Conservation (phyloP, 1,140 invertebrate species). For the Augochlora pura region DNA sequence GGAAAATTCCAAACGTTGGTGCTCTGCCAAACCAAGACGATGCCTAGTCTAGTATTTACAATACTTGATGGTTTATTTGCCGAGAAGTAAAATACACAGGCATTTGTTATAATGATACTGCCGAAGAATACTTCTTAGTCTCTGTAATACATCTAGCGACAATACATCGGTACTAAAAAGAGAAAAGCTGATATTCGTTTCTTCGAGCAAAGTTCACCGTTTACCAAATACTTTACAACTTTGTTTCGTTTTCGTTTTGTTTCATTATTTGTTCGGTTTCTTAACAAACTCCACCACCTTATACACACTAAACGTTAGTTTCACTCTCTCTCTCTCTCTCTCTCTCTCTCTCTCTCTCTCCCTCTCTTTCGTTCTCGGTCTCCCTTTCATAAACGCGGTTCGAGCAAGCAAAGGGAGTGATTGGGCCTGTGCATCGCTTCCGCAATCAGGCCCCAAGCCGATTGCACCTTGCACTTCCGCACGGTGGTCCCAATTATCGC, state of each 20-base stretch:
- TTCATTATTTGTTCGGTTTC: neutral
- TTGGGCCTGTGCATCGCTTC: too few relatives aligned
- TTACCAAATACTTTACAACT: slow-evolving; percentile 56
- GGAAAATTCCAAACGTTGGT: too few relatives aligned
- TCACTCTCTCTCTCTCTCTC: slow-evolving; percentile 12
- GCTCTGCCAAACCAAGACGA: too few relatives aligned
- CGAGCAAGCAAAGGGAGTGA: too few relatives aligned
- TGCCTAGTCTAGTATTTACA: slow-evolving; percentile 32
- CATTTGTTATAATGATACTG: slow-evolving; percentile 65
- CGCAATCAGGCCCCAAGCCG: neutral
- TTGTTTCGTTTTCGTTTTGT: neutral
- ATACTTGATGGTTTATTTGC: slow-evolving; percentile 65
- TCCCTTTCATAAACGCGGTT: too few relatives aligned
- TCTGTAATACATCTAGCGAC: slow-evolving; percentile 64
- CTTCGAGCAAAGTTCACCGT: slow-evolving; percentile 24
- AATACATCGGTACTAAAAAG: slow-evolving; percentile 65
- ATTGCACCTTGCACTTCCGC: slow-evolving; percentile 59
- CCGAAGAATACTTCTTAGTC: slow-evolving; percentile 55
- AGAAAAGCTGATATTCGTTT: slow-evolving; percentile 59
- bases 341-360: neutral
- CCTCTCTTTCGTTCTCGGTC: too few relatives aligned
- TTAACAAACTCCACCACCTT: too few relatives aligned
- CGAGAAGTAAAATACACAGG: slow-evolving; percentile 68
- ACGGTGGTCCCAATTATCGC: slow-evolving; percentile 58
- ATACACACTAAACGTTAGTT: neutral